These are phyloP conservation scores for Tympanuchus pallidicinctus DNA, from an alignment of 2,113 vertebrate genomes.

Conservation along the genomic window DNA sequence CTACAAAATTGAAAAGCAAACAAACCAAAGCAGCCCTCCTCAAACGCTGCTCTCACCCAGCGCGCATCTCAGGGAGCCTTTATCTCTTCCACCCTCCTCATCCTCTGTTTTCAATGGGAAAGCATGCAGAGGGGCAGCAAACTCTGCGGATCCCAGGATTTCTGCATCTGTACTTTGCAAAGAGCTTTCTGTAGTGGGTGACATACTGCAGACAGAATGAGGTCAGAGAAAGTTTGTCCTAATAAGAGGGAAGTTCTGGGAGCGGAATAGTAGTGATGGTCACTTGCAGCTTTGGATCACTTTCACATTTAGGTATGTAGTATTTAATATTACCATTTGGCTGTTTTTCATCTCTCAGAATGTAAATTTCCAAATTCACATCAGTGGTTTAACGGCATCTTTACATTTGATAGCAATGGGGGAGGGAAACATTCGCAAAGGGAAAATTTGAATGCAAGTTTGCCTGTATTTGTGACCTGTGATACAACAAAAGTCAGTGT, in stretches of 20 bases:
- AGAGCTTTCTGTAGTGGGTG: neutral
- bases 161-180: accelerated
- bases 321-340: neutral
- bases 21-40: neutral
- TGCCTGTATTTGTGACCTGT: neutral
- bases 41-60: neutral
- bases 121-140: neutral
- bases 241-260: accelerated
- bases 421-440: neutral
- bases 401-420: accelerated
- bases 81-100: neutral
- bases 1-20: neutral
- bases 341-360: neutral
- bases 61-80: neutral
- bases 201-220: neutral
- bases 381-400: accelerated
- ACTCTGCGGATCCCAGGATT: neutral
- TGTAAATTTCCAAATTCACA: neutral
- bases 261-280: neutral
- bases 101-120: neutral
- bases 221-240: neutral
- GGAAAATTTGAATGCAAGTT: neutral
- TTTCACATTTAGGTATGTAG: accelerated
- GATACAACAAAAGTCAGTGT: neutral
- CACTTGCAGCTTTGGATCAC: neutral